phyloP scores from a whole-genome alignment of 2,113 vertebrate genomes.

The Heterotilapia buettikoferi region DNA sequence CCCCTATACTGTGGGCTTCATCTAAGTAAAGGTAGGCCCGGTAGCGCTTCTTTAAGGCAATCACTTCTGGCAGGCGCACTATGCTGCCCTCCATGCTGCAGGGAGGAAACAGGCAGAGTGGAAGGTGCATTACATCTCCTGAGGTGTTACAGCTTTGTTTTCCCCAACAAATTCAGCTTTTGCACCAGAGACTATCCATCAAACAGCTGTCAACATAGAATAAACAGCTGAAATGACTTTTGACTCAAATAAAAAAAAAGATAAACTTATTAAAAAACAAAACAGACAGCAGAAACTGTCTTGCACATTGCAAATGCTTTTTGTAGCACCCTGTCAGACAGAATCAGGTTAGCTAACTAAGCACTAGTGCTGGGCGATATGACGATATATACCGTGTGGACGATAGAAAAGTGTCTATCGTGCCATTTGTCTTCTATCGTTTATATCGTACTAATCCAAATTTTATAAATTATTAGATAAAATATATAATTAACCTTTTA shows the following conservation, averaged over 20 bases:
- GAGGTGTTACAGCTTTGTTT: neutral
- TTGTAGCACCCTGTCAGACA: neutral
- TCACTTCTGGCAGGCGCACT: conserved; percentile 89
- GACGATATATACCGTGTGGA: too few relatives aligned
- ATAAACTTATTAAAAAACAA: neutral
- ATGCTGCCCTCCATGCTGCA: conserved; percentile 97
- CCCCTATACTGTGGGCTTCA: conserved; percentile 95
- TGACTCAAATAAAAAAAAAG: neutral
- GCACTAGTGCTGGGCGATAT: too few relatives aligned
- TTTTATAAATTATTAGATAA: too few relatives aligned
- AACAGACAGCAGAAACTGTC: neutral
- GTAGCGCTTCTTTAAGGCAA: conserved; percentile 93
- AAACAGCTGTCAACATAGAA: neutral
- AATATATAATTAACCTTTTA: too few relatives aligned
- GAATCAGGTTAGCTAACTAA: neutral
- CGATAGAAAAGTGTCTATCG: too few relatives aligned
- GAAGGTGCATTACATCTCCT: neutral
- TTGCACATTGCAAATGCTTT: neutral
- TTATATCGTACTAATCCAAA: too few relatives aligned
- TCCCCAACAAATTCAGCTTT: neutral
- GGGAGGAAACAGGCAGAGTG: neutral
- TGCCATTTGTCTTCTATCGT: too few relatives aligned
- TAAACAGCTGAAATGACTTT: neutral
- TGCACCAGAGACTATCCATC: neutral
- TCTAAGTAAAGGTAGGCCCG: conserved; percentile 93